These are phyloP conservation scores for Sebastolobus altivelis DNA, from an alignment of 2,797 vertebrate genomes.

Conservation along the genomic window DNA sequence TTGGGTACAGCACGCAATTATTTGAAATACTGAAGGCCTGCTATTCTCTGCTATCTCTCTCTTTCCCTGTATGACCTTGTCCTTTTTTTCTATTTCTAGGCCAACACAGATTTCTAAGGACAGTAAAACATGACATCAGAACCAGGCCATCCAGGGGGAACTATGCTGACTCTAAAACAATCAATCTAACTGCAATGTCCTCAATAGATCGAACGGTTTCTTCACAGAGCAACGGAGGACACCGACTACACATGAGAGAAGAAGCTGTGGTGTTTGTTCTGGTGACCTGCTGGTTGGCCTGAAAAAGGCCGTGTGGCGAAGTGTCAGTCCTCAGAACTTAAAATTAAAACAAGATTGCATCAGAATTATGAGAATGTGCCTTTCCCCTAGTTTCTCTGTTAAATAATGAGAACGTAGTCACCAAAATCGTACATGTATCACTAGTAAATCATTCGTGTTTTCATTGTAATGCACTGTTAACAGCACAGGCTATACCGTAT, in stretches of 20 bases:
- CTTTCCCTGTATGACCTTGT: conserved; percentile 3
- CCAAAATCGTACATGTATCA: neutral
- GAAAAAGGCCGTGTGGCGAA: neutral
- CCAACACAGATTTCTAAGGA: conserved; percentile 9
- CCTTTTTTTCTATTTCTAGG: neutral
- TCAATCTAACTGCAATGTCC: neutral
- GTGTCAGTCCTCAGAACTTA: neutral
- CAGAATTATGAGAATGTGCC: neutral
- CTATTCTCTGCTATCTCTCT: neutral
- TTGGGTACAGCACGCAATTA: neutral
- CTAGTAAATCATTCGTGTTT: neutral
- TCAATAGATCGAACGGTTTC: neutral
- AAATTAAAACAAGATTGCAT: neutral
- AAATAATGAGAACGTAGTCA: too few species aligned
- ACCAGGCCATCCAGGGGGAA: neutral
- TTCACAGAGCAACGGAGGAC: neutral
- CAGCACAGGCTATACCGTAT: neutral
- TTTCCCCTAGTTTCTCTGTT: neutral
- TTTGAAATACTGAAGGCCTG: conserved; percentile 8
- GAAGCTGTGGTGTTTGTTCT: neutral
- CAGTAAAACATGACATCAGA: conserved; percentile 19
- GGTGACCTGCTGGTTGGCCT: neutral
- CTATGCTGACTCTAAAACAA: conserved; percentile 6
- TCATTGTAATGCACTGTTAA: neutral
- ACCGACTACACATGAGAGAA: neutral